Evolutionary conservation across 2,797 vertebrate genomes (phyloP), one percentile per base, ranked within the genome.

Genomic region (Danio tinwini): DNA sequence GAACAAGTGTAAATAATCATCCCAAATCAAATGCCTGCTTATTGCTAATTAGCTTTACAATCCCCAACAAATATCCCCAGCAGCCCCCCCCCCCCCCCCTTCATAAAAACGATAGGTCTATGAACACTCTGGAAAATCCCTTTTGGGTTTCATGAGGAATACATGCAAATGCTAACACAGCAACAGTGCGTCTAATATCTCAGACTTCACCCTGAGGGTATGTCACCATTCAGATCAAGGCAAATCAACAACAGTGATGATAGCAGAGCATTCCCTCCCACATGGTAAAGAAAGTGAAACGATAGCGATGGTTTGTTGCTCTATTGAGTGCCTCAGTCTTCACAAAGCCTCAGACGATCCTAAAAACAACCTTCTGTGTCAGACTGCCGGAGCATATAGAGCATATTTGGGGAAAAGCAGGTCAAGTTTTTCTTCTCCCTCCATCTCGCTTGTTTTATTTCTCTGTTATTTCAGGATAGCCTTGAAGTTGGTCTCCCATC

Each of bases 401-500:
- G 47, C 59, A 47, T 80, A 70, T 74, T 81, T 73, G 21, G 67
- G 76, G 63, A 81, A 84, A 86, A 84, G 55, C 77, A 78, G 72
- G 61, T 81, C 72, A 82, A 73, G 58, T 77, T 80, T 84, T 73
- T 81, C 74, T 74, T 58, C 42, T 59, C 56, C 45, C 64, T 58
- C 42, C 70, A 45, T 21, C 58, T 53, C 77, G 0, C 67, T 49
- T 56, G 52, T 45, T 84, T 56, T 84, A 75, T 75, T 80, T 87
- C 86, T 84, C 85, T 61, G 59, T 79, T 83, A 76, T 85, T 87
- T 90, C 89, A 88, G 87, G 89, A 91, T 89, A 90, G 91, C 90
- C 91, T 94, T 94, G 92, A 93, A 93, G 93, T 93, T 89, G 90
- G 90, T 92, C 90, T 93, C 92, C 91, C 88, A 89, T 93, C 84